Conservation (phyloP, 1,140 invertebrate genomes). For the Lasaia peninsularis region DNA sequence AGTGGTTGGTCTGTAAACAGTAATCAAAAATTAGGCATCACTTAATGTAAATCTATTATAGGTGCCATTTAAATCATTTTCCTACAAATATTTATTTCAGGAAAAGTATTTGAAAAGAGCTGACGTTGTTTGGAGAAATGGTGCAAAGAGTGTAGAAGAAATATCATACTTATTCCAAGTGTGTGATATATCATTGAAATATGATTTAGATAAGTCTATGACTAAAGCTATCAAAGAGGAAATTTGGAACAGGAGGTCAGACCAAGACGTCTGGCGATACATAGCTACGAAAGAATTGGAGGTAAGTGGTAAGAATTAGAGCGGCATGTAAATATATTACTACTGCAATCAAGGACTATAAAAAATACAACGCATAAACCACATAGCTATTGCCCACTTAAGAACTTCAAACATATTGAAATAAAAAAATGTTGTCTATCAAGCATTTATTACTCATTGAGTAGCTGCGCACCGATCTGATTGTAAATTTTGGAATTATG, state of each 20-base stretch:
- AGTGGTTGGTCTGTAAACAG: no score
- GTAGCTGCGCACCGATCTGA: no score
- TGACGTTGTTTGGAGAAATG: constrained; percentile 60
- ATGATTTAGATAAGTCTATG: constrained; percentile 39
- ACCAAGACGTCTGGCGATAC: constrained; percentile 57
- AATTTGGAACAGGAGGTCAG: constrained; percentile 47
- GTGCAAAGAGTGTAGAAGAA: constrained; percentile 45
- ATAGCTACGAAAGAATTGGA: constrained; percentile 56
- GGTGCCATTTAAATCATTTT: constrained; percentile 9
- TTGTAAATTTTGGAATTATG: no score
- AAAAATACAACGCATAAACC: no score
- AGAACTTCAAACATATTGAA: no score
- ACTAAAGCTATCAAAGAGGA: constrained; percentile 49
- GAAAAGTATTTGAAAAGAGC: constrained; percentile 56
- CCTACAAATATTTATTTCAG: constrained; percentile 34
- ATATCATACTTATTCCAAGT: constrained; percentile 48
- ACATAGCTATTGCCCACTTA: no score
- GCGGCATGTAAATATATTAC: no score
- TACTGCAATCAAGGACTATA: no score
- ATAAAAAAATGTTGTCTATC: neutral
- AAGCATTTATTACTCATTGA: neutral
- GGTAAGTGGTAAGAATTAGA: no score
- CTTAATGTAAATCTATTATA: no score
- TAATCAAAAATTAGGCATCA: no score
- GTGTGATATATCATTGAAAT: constrained; percentile 48